phyloP scores from a whole-genome alignment of 2,113 vertebrate species.

The Myotis davidii region DNA sequence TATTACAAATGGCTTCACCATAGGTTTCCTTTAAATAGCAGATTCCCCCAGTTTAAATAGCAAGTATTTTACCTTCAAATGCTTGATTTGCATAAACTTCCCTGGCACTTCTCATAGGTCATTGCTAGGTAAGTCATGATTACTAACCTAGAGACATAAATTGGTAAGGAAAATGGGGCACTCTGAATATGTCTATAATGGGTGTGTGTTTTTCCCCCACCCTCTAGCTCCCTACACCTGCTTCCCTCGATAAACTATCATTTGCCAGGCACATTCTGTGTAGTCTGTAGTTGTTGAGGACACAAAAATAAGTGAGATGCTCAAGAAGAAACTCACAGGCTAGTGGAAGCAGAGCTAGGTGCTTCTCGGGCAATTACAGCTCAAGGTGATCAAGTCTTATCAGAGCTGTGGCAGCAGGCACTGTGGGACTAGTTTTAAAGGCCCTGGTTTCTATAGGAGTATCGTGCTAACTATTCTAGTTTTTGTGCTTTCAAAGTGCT shows the following conservation, averaged over 20 bases:
- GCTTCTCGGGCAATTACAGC: background rate
- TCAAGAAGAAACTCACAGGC: background rate
- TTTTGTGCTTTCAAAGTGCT: background rate
- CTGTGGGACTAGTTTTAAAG: background rate
- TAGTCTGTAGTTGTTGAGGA: background rate
- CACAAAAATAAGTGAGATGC: background rate
- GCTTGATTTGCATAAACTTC: constrained; percentile 44
- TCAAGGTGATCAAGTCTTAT: background rate
- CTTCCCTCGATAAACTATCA: background rate
- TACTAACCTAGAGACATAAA: background rate
- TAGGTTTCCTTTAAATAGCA: constrained; percentile 45
- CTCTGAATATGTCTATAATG: background rate
- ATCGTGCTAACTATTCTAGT: background rate
- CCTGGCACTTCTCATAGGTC: constrained; percentile 8
- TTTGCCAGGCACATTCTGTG: background rate
- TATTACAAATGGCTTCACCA: background rate
- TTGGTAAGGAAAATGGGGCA: background rate
- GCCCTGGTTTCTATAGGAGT: background rate
- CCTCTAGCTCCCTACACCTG: background rate
- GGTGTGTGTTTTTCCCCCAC: background rate
- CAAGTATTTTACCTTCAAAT: constrained; percentile 47
- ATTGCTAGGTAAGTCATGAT: background rate
- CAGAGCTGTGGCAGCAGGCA: background rate
- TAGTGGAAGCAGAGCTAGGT: background rate
- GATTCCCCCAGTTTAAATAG: constrained; percentile 15